Base-by-base conservation (phyloP, 2,797 vertebrate genomes). In the Gallinago nigripennis region DNA sequence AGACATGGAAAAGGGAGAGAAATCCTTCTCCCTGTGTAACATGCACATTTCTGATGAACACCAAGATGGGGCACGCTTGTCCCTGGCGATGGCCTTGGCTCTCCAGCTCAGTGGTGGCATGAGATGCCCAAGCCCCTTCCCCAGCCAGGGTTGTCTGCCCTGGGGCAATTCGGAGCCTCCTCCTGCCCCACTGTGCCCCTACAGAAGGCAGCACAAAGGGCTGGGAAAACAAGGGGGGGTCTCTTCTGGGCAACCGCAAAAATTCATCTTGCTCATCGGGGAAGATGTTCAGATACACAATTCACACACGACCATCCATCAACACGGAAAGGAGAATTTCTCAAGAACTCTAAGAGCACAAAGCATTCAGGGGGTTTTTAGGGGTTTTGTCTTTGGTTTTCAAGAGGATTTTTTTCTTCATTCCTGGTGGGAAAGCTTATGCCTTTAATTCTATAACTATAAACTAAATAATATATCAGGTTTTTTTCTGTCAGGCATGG, bases 381-480 rank as follows among this genome's bases (percentile, higher is more conserved):
- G 5, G 23, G 21, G 10, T 21, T 93, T 92, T 77, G 46, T 66
- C 66, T 88, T 86, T 23, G 13, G 37, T 37, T 93, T 93, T 73
- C 0, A 0, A 58, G 54, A 50, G 12, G 18, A 15, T 15, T 87
- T 57, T 86, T 53, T 33, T 12, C 56, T 76, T 85, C 56, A 23
- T 93, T 84, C 71, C 83, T 94, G 63, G 71, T 88, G 83, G 86
- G 89, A 87, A 92, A 87, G 64, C 73, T 92, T 95, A 77, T 6
- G 17, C 91, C 92, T 97, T 94, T 94, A 97, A 96, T 94, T 94
- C 88, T 82, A n/a, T 91, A 91, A 95, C 95, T 82, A 95, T 95
- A 96, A 97, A 94, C 90, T 96, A 97, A 97, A 96, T 96, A 97
- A 97, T 96, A 96, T 92, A 96, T 97, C 92, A 95, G 31, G 31